Evolutionary conservation across 2,888 invertebrate genomes (phyloP), one percentile per base, ranked within the genome.

Genomic region (Pachycephus smyrnensis): DNA sequence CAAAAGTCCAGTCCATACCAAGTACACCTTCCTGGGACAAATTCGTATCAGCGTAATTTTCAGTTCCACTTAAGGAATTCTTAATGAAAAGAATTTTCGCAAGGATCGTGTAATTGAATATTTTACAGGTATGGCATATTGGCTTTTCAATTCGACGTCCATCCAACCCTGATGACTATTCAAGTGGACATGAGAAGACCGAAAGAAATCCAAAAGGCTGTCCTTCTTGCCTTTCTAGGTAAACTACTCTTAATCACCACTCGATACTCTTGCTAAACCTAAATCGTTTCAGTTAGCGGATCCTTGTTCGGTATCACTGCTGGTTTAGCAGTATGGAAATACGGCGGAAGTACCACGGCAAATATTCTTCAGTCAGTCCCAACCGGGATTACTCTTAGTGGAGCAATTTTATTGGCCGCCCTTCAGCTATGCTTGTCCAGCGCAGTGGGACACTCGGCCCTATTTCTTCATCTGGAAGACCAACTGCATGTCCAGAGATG

Each of bases 161-260:
- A 97, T 92, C 96, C 97, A 1, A 95, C 95, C 88, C 93, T 98
- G 87, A 94, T 98, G 82, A 98, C 98, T 0, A 95, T 98, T 75
- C 98, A 98, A 92, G 96, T 97, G 82, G 98, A 98, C 90, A 98
- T 98, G 98, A 94, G 94, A 81, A 94, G 96, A 81, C 96, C 96
- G 82, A 92, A 93, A 1, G 94, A 95, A 86, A 95, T 98, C 82
- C 94, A 95, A 83, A 93, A 93, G 86, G 96, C 97, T 0, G 94
- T 97, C 0, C 85, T 95, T 2, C 92, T 94, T 12, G 96, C 96
- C 12, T 97, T 97, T 90, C 85, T 93, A 55, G 92, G 96, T 96
- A 91, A 91, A 92, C 90, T 73, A 69, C 77, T 1, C 11, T 71
- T 23, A 2, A 23, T 23, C 55, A 0, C 55, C 11, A 73, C 68